A percentile compares a stretch with the other conserved stretches of the same genome.
Conservation (phyloP, 2,113 vertebrate genomes). For the Tursiops truncatus region DNA sequence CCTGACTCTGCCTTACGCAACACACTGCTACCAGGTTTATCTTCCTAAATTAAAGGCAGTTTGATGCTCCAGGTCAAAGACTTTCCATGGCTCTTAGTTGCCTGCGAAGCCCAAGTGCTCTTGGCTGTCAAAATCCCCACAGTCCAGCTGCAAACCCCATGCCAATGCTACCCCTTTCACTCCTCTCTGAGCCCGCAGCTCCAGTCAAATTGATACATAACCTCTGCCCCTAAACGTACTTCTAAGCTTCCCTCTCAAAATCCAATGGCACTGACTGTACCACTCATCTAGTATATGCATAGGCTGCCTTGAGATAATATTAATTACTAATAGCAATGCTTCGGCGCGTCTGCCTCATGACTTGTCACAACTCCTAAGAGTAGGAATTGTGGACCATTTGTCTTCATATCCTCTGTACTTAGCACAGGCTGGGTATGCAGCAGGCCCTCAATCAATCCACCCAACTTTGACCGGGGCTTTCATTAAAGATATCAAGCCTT, state of each 20-base stretch:
- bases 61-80: not conserved
- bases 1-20: not conserved
- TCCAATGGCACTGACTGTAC: fast-evolving
- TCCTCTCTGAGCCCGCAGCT: not conserved
- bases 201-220: fast-evolving
- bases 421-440: not conserved
- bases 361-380: not conserved
- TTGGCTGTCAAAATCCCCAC: not conserved
- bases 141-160: not conserved
- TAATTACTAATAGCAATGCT: not conserved
- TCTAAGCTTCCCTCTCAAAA: not conserved
- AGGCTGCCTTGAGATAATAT: no score
- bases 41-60: not conserved
- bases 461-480: not conserved
- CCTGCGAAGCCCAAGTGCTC: not conserved
- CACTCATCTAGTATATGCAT: not conserved
- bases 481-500: not conserved
- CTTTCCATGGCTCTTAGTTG: not conserved
- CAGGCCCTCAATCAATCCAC: not conserved
- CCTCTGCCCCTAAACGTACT: fast-evolving
- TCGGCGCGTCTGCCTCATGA: not conserved
- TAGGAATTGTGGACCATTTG: not conserved
- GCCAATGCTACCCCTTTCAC: not conserved
- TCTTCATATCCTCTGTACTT: not conserved
- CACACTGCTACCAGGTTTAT: not conserved